Evolutionary conservation across 1,140 invertebrate species (phyloP).

Genomic region (Rhopalosiphum padi): DNA sequence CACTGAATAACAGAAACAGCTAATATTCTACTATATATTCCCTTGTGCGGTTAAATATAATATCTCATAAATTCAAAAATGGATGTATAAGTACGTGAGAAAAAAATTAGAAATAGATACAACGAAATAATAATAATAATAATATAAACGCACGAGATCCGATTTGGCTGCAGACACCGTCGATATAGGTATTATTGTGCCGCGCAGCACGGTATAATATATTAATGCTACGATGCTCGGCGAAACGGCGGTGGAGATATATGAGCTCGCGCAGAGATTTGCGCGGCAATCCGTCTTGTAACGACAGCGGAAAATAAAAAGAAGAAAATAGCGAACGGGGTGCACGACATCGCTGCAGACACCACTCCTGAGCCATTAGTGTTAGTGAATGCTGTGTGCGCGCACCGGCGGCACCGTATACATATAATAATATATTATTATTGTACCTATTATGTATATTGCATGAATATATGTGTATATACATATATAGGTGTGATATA

Average conservation of each 20-base stretch:
- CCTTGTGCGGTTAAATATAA: too few species aligned
- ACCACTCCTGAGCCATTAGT: conserved; percentile 24
- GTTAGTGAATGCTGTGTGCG: not conserved
- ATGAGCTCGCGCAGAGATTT: not conserved
- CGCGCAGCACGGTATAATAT: not conserved
- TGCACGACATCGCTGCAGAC: not conserved
- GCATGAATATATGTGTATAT: too few species aligned
- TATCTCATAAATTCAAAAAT: too few species aligned
- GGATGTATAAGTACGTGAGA: not conserved
- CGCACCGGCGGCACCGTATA: not conserved
- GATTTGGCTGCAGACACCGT: not conserved
- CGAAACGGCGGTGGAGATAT: not conserved
- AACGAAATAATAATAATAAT: not conserved
- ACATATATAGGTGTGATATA: not conserved
- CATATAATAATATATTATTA: not conserved
- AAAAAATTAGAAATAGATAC: not conserved
- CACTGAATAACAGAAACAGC: too few species aligned
- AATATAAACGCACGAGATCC: not conserved
- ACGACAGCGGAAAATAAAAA: not conserved
- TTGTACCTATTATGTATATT: not conserved
- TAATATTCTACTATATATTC: too few species aligned
- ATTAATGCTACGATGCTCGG: not conserved
- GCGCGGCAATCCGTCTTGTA: not conserved
- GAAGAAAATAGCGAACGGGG: not conserved
- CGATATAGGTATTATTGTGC: not conserved